Conservation (phyloP, 2,888 invertebrate species). For the Andrena minutula region DNA sequence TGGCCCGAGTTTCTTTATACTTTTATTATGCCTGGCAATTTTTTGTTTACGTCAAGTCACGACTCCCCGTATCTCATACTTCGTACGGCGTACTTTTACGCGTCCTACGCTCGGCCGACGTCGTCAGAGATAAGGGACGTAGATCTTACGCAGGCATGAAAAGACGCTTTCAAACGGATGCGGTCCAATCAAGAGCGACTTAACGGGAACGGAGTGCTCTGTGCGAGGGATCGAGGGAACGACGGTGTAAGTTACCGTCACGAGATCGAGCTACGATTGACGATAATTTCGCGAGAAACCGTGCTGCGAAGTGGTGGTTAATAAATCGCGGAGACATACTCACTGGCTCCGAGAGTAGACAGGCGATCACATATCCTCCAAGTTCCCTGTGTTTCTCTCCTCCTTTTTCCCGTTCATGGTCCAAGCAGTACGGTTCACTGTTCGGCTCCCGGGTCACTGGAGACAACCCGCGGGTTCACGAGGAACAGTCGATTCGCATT, state of each 20-base stretch:
- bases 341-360: slow-evolving; percentile 14
- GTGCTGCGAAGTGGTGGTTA: background rate
- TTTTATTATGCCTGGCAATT: background rate
- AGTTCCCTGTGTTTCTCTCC: background rate
- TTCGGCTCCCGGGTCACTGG: background rate
- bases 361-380: slow-evolving; percentile 45
- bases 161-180: background rate
- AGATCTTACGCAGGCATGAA: slow-evolving; percentile 3
- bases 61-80: background rate
- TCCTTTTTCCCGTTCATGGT: slow-evolving; percentile 27
- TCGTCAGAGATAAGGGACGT: background rate
- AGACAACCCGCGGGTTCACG: background rate
- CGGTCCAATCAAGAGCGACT: background rate
- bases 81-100: background rate
- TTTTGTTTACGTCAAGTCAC: background rate
- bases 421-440: background rate
- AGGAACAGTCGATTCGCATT: background rate
- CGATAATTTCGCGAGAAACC: background rate
- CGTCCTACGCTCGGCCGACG: background rate
- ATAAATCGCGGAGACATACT: slow-evolving; percentile 24
- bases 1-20: slow-evolving; percentile 44
- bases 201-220: background rate
- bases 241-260: background rate
- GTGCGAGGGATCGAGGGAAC: background rate
- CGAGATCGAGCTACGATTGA: background rate